phyloP scores from a whole-genome alignment of 2,113 vertebrate species.

The Butorides virescens region DNA sequence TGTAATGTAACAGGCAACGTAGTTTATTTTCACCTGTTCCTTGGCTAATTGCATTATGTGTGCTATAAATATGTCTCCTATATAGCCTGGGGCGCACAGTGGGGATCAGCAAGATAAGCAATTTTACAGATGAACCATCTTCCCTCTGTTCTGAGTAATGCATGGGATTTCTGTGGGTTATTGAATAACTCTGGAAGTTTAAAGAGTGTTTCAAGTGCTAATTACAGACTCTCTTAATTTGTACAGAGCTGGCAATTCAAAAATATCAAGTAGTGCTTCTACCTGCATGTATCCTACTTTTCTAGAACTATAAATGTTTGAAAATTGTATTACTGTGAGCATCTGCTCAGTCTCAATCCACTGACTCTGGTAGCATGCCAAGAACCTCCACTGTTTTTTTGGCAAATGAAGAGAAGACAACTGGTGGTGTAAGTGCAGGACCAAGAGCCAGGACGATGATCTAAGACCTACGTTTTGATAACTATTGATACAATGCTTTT shows the following conservation, averaged over 20 bases:
- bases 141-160: not conserved
- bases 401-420: not conserved
- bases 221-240: slow-evolving; percentile 16
- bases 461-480: not conserved
- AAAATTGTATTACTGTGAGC: slow-evolving; percentile 9
- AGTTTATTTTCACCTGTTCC: slow-evolving; percentile 6
- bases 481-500: not conserved
- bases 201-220: slow-evolving; percentile 15
- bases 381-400: not conserved
- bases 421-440: not conserved
- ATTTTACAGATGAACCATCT: not conserved
- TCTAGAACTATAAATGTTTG: not conserved
- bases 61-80: not conserved
- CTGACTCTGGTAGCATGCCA: not conserved
- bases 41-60: not conserved
- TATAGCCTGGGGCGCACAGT: not conserved
- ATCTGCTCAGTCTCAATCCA: slow-evolving; percentile 1
- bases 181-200: slow-evolving; percentile 40
- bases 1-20: not conserved
- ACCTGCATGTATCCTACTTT: slow-evolving; percentile 23
- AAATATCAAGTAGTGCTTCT: slow-evolving; percentile 40
- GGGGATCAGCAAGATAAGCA: slow-evolving; percentile 22
- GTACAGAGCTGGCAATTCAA: slow-evolving; percentile 33
- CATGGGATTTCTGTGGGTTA: not conserved
- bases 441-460: not conserved